Conservation (phyloP, 2,888 invertebrate species). For the Strigamia maritima region DNA sequence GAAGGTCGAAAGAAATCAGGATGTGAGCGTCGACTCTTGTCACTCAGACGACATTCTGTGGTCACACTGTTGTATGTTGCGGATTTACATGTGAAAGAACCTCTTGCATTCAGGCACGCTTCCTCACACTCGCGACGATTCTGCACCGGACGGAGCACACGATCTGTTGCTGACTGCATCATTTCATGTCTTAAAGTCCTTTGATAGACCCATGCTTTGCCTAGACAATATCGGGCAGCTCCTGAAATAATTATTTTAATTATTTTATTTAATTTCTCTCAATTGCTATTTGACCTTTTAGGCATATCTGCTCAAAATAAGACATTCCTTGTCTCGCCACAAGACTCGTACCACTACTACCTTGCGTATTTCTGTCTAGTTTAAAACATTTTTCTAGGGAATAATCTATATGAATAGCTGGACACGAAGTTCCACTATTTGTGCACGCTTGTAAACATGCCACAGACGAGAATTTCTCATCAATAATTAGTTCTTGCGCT, state of each 20-base stretch:
- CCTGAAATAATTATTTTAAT: slow-evolving; percentile 18
- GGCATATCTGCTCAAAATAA: slow-evolving; percentile 55
- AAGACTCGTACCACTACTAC: slow-evolving; percentile 47
- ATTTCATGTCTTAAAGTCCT: slow-evolving; percentile 71
- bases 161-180: slow-evolving; percentile 62
- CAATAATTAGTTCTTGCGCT: slow-evolving; percentile 51
- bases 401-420: slow-evolving; percentile 54
- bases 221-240: slow-evolving; percentile 36
- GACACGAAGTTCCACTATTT: slow-evolving; percentile 52
- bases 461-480: slow-evolving; percentile 45
- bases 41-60: slow-evolving; percentile 64
- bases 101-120: slow-evolving; percentile 56
- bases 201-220: slow-evolving; percentile 71
- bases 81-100: slow-evolving; percentile 58
- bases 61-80: slow-evolving; percentile 57
- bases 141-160: slow-evolving; percentile 61
- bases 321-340: slow-evolving; percentile 52
- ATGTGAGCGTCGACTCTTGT: slow-evolving; percentile 69
- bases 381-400: slow-evolving; percentile 53
- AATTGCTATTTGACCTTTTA: slow-evolving; percentile 48
- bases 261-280: not conserved
- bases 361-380: slow-evolving; percentile 54
- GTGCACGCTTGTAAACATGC: slow-evolving; percentile 48
- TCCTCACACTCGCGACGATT: slow-evolving; percentile 69
- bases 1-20: slow-evolving; percentile 53